Evolutionary conservation across 2,797 vertebrate species (phyloP), one percentile per base, ranked within the genome.

Genomic region (Danio kyathit): DNA sequence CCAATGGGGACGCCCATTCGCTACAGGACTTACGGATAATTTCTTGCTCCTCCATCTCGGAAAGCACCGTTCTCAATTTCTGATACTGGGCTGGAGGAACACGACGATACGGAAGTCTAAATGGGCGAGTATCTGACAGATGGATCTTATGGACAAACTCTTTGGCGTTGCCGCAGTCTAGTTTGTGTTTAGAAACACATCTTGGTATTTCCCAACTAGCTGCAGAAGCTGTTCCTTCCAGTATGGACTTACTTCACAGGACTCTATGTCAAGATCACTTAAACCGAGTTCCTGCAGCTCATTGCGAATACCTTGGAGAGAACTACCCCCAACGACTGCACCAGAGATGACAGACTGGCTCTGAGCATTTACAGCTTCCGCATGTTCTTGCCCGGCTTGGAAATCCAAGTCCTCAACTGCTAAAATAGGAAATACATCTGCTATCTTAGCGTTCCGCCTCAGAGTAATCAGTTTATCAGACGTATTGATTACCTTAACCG

Each of bases 81-180:
- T n/a, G n/a, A n/a, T n/a, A n/a, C n/a, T n/a, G n/a, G n/a, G n/a
- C n/a, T n/a, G n/a, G n/a, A n/a, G n/a, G n/a, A n/a, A n/a, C n/a
- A n/a, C n/a, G n/a, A n/a, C n/a, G n/a, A n/a, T n/a, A n/a, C n/a
- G n/a, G n/a, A n/a, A n/a, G n/a, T n/a, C n/a, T n/a, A n/a, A n/a
- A n/a, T n/a, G n/a, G n/a, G n/a, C n/a, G n/a, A n/a, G n/a, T n/a
- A n/a, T n/a, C n/a, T n/a, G n/a, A n/a, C n/a, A n/a, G n/a, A n/a
- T n/a, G n/a, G n/a, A n/a, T n/a, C n/a, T n/a, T n/a, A n/a, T n/a
- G n/a, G n/a, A n/a, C n/a, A n/a, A n/a, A n/a, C n/a, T n/a, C n/a
- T n/a, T n/a, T n/a, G n/a, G n/a, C n/a, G n/a, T n/a, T n/a, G 4
- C 63, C 67, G 57, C 67, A 83, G 6, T 80, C 67, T 11, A 65